Base-by-base conservation (phyloP, 2,888 invertebrate genomes). In the Prionchulus punctatus region DNA sequence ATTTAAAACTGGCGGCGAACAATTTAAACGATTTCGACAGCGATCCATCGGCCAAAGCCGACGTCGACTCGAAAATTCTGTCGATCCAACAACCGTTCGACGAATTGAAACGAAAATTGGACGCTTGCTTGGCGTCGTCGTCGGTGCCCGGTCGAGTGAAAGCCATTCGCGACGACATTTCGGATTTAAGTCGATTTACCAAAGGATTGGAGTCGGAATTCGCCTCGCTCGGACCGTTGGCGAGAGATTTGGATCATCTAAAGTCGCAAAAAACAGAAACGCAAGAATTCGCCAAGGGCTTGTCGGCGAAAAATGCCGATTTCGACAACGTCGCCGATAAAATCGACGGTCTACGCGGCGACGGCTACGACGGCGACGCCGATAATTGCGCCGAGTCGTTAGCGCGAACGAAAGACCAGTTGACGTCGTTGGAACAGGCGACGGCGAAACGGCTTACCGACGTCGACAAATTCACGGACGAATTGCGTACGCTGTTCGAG, bases 31-130 rank as follows among this genome's bases (percentile, higher is more conserved):
- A 7, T 23, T 23, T 51, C 28, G 76, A 92, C 42, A 85, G 87
- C 27, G 92, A 94, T 74, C 83, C 90, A 0, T 84, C 87, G 0
- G 86, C 89, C 0, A 80, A 86, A 53, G 85, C 86, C 48, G 92
- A 94, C 75, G 86, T 94, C 49, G 85, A 85, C 73, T 82, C 81
- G 62, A 90, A 91, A 70, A 78, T 94, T 55, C 80, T 83, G 0
- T 84, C 84, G 1, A 81, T 90, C n/a, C 87, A 83, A 25, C 79
- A 89, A 52, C 84, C 89, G 67, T 89, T 89, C 69, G 84, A 83
- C 68, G 85, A 86, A 54, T 75, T 91, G 62, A 88, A 89, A 59
- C 70, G 67, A 61, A 70, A 68, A 59, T 57, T 68, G 18, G 67
- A 68, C 36, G 36, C 36, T 36, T 18, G 36, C 18, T 12, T 36